Evolutionary conservation across 2,797 vertebrate species (phyloP), one percentile per base, ranked within the genome.

Genomic region (Labeo calbasu): DNA sequence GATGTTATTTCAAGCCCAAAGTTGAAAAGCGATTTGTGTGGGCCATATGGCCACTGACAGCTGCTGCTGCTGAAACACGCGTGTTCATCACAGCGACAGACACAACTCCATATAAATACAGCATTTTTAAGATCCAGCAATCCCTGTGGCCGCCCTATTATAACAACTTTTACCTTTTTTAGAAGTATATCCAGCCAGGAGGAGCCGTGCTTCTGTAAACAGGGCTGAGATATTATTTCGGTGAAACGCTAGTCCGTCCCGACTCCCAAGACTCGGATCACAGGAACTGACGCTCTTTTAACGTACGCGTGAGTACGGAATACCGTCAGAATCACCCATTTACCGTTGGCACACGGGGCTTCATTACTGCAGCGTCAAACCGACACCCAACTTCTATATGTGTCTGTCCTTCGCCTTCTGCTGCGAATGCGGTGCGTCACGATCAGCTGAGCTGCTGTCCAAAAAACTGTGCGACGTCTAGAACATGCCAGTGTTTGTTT

Each of bases 391-490:
- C 80, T 78, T 57, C 50, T 86, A 82, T 85, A 84, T 78, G 53
- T 80, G 84, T 82, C 14, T 8, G 57, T 65, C 32, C 77, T 51
- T 75, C 73, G 73, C 50, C 83, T 53, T 86, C 5, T 80, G 65
- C 63, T 25, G 79, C 84, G 69, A 61, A 17, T 28, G 84, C 70
- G 50, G 65, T 85, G 91, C 93, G 95, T 95, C 94, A 95, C 85
- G 0, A 76, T 89, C 92, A 93, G 89, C 88, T 90, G 90, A 91
- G 85, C 81, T 83, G 79, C 87, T 79, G 70, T 75, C 75, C 12
- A 46, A 81, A 86, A 87, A 75, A 87, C 70, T 86, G 86, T 70
- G 71, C 79, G 73, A 6, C n/a, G 40, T 89, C 90, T 87, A 84
- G 94, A 95, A 93, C 86, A 86, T 92, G 86, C 93, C 65, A 87